phyloP scores from a whole-genome alignment of 2,797 vertebrate genomes.

The Acrossocheilus fasciatus region DNA sequence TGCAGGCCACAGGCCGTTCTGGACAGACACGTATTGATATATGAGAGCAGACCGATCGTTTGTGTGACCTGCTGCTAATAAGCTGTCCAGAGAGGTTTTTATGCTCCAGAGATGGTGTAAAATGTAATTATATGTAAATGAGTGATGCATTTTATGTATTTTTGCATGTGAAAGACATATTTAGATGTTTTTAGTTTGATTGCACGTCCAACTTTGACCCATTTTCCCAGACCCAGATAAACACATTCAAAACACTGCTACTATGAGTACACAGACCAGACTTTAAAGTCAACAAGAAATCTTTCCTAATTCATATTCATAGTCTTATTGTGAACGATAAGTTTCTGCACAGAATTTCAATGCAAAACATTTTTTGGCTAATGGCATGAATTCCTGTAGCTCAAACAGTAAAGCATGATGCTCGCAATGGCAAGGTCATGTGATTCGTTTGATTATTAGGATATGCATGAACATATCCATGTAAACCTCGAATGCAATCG shows the following conservation, averaged over 20 bases:
- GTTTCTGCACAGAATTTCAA: neutral
- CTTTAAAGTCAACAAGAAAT: neutral
- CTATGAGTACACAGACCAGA: neutral
- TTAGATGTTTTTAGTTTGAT: slow-evolving; percentile 19
- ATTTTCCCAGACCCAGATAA: slow-evolving; percentile 26
- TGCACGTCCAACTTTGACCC: slow-evolving; percentile 12
- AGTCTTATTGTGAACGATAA: neutral
- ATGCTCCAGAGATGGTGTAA: neutral
- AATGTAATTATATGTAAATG: neutral
- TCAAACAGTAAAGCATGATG: neutral
- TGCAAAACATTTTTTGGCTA: neutral
- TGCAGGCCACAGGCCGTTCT: slow-evolving; percentile 59
- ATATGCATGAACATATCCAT: neutral
- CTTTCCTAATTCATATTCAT: too few species aligned
- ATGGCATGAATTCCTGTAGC: neutral
- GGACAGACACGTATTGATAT: slow-evolving; percentile 11
- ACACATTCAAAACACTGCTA: neutral
- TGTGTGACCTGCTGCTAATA: neutral
- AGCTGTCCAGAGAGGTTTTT: neutral
- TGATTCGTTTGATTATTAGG: too few species aligned
- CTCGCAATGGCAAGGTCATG: neutral
- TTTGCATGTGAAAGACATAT: neutral
- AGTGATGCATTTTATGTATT: neutral
- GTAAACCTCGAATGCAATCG: neutral
- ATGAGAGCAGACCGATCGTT: slow-evolving; percentile 7